Conservation (phyloP, 37 sponge, comb jelly and placozoan species). For the Cliona cf. orientalis region DNA sequence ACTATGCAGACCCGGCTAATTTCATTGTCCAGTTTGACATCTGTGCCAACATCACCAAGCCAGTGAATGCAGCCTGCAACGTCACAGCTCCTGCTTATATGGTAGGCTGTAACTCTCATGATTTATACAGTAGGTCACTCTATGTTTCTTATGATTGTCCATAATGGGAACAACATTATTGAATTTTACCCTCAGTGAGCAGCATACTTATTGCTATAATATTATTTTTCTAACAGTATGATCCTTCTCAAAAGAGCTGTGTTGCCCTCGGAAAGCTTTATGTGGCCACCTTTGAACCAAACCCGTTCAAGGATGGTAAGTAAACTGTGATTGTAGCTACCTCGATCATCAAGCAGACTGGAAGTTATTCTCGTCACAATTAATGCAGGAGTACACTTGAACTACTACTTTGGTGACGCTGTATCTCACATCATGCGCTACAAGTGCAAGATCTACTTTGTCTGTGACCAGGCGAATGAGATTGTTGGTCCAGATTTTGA, state of each 20-base stretch:
- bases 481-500: conserved; percentile 51
- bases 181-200: not conserved
- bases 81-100: conserved; percentile 52
- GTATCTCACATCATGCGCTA: conserved; percentile 52
- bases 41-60: conserved; percentile 54
- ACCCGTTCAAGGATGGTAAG: conserved; percentile 67
- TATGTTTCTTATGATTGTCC: not conserved
- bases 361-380: not conserved
- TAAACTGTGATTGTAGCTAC: not conserved
- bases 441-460: conserved; percentile 57
- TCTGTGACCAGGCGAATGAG: conserved; percentile 4
- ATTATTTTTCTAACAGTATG: no score
- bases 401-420: conserved; percentile 61
- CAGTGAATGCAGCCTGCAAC: conserved; percentile 37
- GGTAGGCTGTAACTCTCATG: conserved; percentile 10
- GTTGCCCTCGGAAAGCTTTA: conserved; percentile 35
- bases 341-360: not conserved
- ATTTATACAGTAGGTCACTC: not conserved
- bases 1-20: conserved; percentile 29
- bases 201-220: no score
- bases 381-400: conserved; percentile 53
- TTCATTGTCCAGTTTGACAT: conserved; percentile 45
- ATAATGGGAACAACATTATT: not conserved
- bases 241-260: conserved; percentile 5
- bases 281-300: conserved; percentile 39